A percentile compares a stretch with the other conserved stretches of the same genome.
Conservation (phyloP, 2,797 vertebrate species). For the Menidia menidia region DNA sequence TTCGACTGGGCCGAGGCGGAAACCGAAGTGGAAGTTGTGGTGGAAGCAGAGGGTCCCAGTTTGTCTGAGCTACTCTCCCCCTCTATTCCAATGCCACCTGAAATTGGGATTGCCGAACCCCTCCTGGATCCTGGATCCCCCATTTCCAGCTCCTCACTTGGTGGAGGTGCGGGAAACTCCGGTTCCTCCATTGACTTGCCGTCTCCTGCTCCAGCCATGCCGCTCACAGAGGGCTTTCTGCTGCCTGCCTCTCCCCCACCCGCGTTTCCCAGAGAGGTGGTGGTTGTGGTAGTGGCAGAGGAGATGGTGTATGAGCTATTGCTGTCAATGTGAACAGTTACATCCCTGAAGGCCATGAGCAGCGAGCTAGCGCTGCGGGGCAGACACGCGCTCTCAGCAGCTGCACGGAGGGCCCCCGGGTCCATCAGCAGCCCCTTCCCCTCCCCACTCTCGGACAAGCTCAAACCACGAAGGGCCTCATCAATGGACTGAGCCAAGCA, state of each 20-base stretch:
- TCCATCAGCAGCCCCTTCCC: conserved; percentile 82
- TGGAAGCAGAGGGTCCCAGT: conserved; percentile 90
- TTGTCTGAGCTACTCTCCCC: conserved; percentile 85
- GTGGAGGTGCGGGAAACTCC: conserved; percentile 81
- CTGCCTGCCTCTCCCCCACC: conserved; percentile 64
- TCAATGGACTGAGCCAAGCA: conserved; percentile 98
- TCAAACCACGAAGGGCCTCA: conserved; percentile 96
- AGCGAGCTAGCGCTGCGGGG: conserved; percentile 94
- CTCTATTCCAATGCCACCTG: conserved; percentile 51
- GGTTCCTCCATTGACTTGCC: conserved; percentile 61
- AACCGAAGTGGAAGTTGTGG: conserved; percentile 89
- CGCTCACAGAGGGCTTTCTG: conserved; percentile 72
- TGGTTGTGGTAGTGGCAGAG: conserved; percentile 88
- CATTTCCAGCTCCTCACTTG: conserved; percentile 81
- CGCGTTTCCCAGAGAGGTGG: conserved; percentile 89
- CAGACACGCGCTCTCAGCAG: conserved; percentile 81
- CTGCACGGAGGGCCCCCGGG: conserved; percentile 78
- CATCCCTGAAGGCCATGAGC: conserved; percentile 98
- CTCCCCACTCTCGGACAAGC: conserved; percentile 87
- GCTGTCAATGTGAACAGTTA: conserved; percentile 97
- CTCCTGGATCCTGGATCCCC: conserved; percentile 66
- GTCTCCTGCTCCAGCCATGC: conserved; percentile 50
- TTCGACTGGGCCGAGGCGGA: conserved; percentile 88
- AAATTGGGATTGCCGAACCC: conserved; percentile 69
- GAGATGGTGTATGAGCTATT: conserved; percentile 96